Conservation (phyloP, 1,140 invertebrate species). For the Apis laboriosa region DNA sequence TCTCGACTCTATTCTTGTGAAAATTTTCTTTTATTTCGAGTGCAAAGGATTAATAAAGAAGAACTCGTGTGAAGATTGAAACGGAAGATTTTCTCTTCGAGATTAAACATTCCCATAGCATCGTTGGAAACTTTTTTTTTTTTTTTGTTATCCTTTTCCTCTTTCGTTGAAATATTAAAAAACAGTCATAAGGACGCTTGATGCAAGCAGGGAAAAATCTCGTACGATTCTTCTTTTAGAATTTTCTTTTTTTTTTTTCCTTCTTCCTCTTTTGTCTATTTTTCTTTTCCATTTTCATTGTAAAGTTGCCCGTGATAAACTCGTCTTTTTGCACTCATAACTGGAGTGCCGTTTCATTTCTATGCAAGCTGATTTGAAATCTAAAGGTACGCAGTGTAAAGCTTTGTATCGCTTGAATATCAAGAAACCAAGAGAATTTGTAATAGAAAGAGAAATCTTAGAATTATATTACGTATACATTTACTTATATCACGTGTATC, state of each 20-base stretch:
- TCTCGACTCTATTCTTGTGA: too few species aligned
- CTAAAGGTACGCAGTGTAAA: neutral
- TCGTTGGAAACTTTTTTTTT: neutral
- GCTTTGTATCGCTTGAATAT: neutral
- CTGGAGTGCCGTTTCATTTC: neutral
- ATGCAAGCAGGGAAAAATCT: neutral
- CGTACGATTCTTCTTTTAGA: neutral
- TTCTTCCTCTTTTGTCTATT: neutral
- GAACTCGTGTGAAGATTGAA: neutral
- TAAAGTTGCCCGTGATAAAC: neutral
- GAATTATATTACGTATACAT: neutral
- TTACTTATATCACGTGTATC: too few species aligned
- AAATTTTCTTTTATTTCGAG: too few species aligned
- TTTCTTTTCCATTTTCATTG: neutral
- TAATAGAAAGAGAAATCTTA: neutral
- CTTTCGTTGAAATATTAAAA: neutral
- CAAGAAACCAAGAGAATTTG: neutral
- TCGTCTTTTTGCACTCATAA: neutral
- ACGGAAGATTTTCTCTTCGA: neutral
- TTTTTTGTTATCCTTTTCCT: neutral
- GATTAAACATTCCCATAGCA: constrained; percentile 5
- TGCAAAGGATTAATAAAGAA: constrained; percentile 20
- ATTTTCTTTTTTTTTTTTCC: neutral
- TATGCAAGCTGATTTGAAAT: neutral
- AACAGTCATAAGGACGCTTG: neutral